These are phyloP conservation scores for Drosophila conformis DNA, from an alignment of 2,888 invertebrate genomes.

Conservation along the genomic window DNA sequence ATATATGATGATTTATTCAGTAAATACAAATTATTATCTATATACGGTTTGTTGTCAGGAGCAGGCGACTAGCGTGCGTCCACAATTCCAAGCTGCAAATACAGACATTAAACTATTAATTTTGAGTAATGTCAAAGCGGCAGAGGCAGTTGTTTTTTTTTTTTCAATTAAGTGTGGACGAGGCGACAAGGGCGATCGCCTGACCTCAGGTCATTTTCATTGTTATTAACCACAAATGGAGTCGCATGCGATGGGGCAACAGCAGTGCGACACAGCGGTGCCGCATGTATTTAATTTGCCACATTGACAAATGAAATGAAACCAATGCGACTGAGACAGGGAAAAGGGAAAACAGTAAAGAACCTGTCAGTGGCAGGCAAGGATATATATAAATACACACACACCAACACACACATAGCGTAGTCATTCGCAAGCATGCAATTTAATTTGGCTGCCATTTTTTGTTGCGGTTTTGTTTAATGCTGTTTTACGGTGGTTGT, in stretches of 20 bases:
- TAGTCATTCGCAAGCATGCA: constrained; percentile 45
- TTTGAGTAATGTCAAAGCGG: constrained; percentile 7
- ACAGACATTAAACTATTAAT: constrained; percentile 31
- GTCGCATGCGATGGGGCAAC: constrained; percentile 34
- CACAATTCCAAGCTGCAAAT: constrained; percentile 11
- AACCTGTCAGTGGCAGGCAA: constrained; percentile 68
- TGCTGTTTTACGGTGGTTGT: constrained; percentile 74
- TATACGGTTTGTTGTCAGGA: not conserved
- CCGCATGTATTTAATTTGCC: constrained; percentile 59
- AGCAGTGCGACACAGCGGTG: constrained; percentile 22
- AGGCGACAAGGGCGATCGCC: constrained; percentile 18
- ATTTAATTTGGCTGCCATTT: constrained; percentile 72
- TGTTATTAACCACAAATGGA: constrained; percentile 43
- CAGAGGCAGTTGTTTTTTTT: not conserved
- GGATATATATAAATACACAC: constrained; percentile 3
- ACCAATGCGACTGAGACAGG: constrained; percentile 15
- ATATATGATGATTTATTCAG: not conserved
- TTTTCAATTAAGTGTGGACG: constrained; percentile 28
- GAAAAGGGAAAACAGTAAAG: constrained; percentile 34
- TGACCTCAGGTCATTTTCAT: constrained; percentile 39
- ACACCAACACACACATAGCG: constrained; percentile 8
- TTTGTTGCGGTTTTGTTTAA: constrained; percentile 74
- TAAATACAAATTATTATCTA: not conserved
- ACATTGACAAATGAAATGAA: constrained; percentile 78
- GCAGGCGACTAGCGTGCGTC: not conserved